Conservation (phyloP, 2,797 vertebrate species). For the Triplophysa yarkandensis region DNA sequence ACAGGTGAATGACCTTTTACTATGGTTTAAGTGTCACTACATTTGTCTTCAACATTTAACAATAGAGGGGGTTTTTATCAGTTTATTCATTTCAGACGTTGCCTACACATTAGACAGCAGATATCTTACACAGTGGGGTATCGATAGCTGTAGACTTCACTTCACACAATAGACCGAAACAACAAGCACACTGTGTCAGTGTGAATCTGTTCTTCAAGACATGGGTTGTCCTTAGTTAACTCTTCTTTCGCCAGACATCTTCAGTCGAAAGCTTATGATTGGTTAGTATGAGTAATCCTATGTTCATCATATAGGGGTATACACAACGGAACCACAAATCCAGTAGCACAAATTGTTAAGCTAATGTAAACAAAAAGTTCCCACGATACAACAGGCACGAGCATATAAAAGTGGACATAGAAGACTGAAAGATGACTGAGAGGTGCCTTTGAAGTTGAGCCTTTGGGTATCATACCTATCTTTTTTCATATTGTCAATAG, state of each 20-base stretch:
- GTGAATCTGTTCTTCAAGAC: conserved; percentile 54
- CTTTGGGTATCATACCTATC: conserved; percentile 23
- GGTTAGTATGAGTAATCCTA: neutral
- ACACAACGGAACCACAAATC: conserved; percentile 23
- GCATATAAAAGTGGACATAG: conserved; percentile 9
- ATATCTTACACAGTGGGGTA: conserved; percentile 53
- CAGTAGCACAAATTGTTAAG: conserved; percentile 11
- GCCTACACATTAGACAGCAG: conserved; percentile 46
- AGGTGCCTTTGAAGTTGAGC: conserved; percentile 39
- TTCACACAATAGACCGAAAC: conserved; percentile 58
- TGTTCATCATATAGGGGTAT: neutral
- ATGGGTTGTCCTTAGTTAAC: conserved; percentile 47
- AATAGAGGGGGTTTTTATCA: conserved; percentile 15
- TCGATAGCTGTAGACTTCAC: conserved; percentile 45
- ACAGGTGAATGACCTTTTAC: conserved; percentile 45
- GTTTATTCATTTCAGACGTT: conserved; percentile 45
- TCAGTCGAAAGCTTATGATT: conserved; percentile 13
- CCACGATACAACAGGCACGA: conserved; percentile 20
- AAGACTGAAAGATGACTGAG: conserved; percentile 11
- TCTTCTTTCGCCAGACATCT: conserved; percentile 31
- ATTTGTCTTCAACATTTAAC: conserved; percentile 26
- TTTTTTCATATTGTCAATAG: conserved; percentile 29
- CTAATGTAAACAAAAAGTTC: conserved; percentile 39
- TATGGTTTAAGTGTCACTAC: conserved; percentile 38
- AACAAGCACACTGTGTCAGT: conserved; percentile 60